Evolutionary conservation across 2,113 vertebrate species (phyloP).

Genomic region (Passer domesticus): DNA sequence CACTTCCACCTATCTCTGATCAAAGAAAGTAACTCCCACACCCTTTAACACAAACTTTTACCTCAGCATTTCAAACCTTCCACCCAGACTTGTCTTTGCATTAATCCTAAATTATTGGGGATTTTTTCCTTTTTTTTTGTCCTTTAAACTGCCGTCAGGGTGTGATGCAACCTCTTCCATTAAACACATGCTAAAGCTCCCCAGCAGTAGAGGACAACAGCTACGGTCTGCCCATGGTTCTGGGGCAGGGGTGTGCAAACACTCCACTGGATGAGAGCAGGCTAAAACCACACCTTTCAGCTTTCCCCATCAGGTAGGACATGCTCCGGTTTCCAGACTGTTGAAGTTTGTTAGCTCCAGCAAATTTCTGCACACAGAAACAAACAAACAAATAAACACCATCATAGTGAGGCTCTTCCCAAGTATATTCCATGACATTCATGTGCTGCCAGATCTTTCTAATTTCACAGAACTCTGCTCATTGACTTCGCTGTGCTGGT

Average conservation of each 20-base stretch:
- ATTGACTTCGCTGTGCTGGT: not conserved
- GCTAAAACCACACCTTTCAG: conserved; percentile 78
- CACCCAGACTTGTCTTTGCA: not conserved
- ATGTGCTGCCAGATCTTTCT: not conserved
- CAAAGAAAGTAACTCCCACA: not conserved
- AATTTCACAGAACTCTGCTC: not conserved
- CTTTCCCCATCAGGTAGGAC: conserved; percentile 85
- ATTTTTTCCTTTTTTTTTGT: not conserved
- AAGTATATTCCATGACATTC: not conserved
- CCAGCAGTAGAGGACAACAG: not conserved
- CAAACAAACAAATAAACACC: not conserved
- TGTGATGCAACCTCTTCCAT: not conserved
- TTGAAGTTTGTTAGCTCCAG: conserved; percentile 77
- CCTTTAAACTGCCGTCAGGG: not conserved
- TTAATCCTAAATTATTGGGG: not conserved
- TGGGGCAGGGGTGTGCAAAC: not conserved
- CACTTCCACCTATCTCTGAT: not conserved
- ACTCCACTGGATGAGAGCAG: not conserved
- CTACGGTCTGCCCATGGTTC: not conserved
- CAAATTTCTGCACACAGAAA: conserved; percentile 75
- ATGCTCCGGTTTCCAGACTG: conserved; percentile 84
- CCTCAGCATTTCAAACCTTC: not conserved
- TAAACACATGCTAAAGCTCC: not conserved
- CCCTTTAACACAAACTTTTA: not conserved
- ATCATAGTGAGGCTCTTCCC: not conserved